Base-by-base conservation (phyloP, 2,888 invertebrate genomes). In the Agonum fuliginosum region DNA sequence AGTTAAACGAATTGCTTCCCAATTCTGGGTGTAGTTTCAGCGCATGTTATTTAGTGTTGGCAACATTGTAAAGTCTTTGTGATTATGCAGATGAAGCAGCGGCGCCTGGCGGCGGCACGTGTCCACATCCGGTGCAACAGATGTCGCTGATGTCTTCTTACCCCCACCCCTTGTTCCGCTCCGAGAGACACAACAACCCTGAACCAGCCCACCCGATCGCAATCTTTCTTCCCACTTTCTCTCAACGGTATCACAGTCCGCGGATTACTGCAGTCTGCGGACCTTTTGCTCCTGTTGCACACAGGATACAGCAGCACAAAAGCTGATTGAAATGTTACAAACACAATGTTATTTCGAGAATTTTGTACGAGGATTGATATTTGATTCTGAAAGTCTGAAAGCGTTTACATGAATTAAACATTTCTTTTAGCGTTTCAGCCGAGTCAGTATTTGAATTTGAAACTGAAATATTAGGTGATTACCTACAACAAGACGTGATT, bases 61-160 rank as follows among this genome's bases (percentile, higher is more conserved):
- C n/a, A n/a, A 10, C 30, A 2, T 2, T 30, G 30, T 1, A 30
- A 48, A 54, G n/a, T 37, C 22, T 24, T 67, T 17, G 67, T 41
- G 67, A 69, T 69, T 69, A 69, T 69, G 69, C 69, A 69, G 67
- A 67, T 69, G 69, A 69, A 69, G 69, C 46, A 20, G 17, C 37
- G n/a, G n/a, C n/a, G n/a, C n/a, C n/a, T 30, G 30, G 30, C 8
- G 30, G 69, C 69, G 46, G 69, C 69, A 69, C 69, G 69, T 69
- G 69, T 69, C 67, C 65, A 46, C 69, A 69, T 69, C 69, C 69
- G 69, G 46, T 20, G 67, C 69, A 69, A 69, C 69, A 69, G 69
- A 69, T 69, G 69, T 20, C 22, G 24, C 30, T 62, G 58, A 62
- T 62, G 69, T 69, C 69, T 69, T 69, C 69, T 69, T 43, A 24